These are phyloP conservation scores for Pampus argenteus DNA, from an alignment of 2,797 vertebrate genomes.

Conservation along the genomic window DNA sequence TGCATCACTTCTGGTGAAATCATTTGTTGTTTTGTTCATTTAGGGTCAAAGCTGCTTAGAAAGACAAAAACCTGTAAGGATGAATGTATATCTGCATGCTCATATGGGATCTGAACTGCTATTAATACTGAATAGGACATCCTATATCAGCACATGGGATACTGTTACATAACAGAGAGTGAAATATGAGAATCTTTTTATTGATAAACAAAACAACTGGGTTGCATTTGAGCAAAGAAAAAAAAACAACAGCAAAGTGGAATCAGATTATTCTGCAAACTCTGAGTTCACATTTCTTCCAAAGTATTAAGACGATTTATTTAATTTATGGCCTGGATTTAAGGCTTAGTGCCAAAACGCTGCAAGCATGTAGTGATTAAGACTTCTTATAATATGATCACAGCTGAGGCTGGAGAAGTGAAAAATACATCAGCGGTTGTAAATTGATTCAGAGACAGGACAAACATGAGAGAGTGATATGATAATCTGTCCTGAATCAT, in stretches of 20 bases:
- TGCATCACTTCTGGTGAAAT: too few species aligned
- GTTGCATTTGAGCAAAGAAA: background rate
- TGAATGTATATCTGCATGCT: conserved; percentile 14
- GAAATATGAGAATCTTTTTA: conserved; percentile 40
- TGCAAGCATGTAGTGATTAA: conserved; percentile 2
- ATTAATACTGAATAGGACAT: conserved; percentile 51
- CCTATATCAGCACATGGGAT: conserved; percentile 5
- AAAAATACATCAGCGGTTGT: background rate
- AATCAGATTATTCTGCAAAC: background rate
- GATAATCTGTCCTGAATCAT: too few species aligned
- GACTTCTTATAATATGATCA: conserved; percentile 13
- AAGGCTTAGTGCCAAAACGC: conserved; percentile 23
- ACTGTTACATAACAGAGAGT: conserved; percentile 22
- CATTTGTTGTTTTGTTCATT: too few species aligned
- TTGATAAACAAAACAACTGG: conserved; percentile 4
- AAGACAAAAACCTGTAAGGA: too few species aligned
- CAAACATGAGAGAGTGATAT: background rate
- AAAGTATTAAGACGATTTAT: background rate
- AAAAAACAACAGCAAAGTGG: background rate
- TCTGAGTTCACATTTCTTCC: conserved; percentile 22
- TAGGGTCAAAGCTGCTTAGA: too few species aligned
- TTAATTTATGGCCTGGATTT: conserved; percentile 25
- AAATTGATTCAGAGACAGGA: background rate
- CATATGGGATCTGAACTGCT: background rate
- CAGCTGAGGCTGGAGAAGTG: background rate